Conservation (phyloP, 2,113 vertebrate genomes). For the Amphiprion percula region DNA sequence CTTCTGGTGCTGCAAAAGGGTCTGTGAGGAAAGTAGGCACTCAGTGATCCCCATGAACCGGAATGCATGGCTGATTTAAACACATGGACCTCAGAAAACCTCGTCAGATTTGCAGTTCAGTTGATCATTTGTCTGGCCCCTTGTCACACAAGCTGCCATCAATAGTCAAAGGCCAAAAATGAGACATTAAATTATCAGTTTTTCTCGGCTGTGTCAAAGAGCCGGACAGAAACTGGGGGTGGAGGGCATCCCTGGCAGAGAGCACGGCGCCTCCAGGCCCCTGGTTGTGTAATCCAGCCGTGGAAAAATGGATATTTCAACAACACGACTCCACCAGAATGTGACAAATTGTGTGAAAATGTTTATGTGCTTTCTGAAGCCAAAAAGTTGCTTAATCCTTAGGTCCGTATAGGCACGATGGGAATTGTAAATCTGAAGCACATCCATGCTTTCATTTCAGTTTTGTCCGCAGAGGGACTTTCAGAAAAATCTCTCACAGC, state of each 20-base stretch:
- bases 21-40: conserved; percentile 8
- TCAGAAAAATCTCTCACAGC: not conserved
- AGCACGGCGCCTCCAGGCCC: not conserved
- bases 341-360: conserved; percentile 31
- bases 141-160: not conserved
- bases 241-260: not conserved
- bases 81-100: not conserved
- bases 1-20: conserved; percentile 46
- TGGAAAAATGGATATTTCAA: conserved; percentile 27
- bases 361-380: conserved; percentile 9
- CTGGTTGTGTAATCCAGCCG: not conserved
- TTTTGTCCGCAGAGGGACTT: not conserved
- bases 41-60: not conserved
- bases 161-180: not conserved
- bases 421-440: conserved; percentile 14
- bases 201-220: not conserved
- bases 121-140: not conserved
- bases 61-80: conserved; percentile 12
- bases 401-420: conserved; percentile 1
- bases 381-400: conserved; percentile 25
- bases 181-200: not conserved
- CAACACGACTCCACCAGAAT: conserved; percentile 32
- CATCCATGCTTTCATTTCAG: conserved; percentile 15
- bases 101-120: not conserved
- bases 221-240: not conserved